Percentiles rank a stretch among this genome's conserved stretches.
phyloP scores from a whole-genome alignment of 2,113 vertebrate species.

The Melanerpes formicivorus region DNA sequence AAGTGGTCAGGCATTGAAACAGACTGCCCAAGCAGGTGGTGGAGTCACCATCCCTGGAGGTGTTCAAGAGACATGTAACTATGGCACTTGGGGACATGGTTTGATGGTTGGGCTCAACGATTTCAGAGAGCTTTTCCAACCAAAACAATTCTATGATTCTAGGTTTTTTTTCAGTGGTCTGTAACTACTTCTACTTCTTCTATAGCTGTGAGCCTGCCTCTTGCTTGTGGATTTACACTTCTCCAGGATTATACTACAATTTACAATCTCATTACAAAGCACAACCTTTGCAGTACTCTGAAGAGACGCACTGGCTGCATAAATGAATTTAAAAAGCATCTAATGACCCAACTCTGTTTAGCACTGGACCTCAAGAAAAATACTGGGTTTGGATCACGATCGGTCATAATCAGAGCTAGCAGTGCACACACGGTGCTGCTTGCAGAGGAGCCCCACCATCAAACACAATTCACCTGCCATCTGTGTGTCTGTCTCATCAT shows the following conservation, averaged over 20 bases:
- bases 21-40: no score
- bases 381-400: not conserved
- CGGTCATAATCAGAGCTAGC: not conserved
- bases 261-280: not conserved
- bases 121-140: no score
- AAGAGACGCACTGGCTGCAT: not conserved
- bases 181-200: not conserved
- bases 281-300: accelerated
- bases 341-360: not conserved
- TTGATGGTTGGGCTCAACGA: no score
- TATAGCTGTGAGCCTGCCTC: not conserved
- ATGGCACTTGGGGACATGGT: no score
- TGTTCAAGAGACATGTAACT: no score
- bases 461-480: not conserved
- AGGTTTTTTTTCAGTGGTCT: accelerated
- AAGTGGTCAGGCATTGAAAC: no score
- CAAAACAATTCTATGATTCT: no score
- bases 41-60: no score
- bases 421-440: accelerated
- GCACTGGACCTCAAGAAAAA: not conserved
- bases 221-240: not conserved
- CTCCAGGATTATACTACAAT: not conserved
- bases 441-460: not conserved
- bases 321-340: not conserved
- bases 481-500: accelerated